A percentile compares a stretch with the other conserved stretches of the same genome.
phyloP scores from a whole-genome alignment of 2,888 invertebrate species.

The Chromoteleia sp. region DNA sequence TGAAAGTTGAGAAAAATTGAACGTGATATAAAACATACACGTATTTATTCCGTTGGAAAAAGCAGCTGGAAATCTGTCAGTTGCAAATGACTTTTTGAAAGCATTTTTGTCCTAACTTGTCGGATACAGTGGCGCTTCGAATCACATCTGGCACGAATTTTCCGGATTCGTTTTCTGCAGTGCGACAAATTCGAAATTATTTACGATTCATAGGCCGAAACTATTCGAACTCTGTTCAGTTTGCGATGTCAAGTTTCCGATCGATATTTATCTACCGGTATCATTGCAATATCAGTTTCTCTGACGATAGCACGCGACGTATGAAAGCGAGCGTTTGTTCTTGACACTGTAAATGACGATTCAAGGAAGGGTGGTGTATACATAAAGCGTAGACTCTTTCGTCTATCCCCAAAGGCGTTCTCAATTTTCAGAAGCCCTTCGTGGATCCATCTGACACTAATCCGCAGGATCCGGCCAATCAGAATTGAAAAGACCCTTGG shows the following conservation, averaged over 20 bases:
- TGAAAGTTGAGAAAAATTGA: slow-evolving; percentile 20
- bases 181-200: slow-evolving; percentile 51
- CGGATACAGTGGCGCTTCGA: slow-evolving; percentile 46
- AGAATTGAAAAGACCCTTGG: slow-evolving; percentile 71
- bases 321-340: slow-evolving; percentile 58
- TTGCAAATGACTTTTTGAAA: slow-evolving; percentile 59
- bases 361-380: slow-evolving; percentile 47
- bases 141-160: slow-evolving; percentile 51
- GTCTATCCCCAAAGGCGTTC: slow-evolving; percentile 58
- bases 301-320: slow-evolving; percentile 39
- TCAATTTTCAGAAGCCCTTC: slow-evolving; percentile 73
- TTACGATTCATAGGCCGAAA: slow-evolving; percentile 29
- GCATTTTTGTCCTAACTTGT: slow-evolving; percentile 56
- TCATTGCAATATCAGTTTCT: slow-evolving; percentile 51
- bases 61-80: slow-evolving; percentile 43
- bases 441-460: slow-evolving; percentile 74
- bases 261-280: slow-evolving; percentile 41
- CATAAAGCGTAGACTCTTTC: slow-evolving; percentile 42
- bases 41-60: slow-evolving; percentile 41
- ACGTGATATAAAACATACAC: not conserved
- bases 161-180: slow-evolving; percentile 35
- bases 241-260: slow-evolving; percentile 17
- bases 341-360: slow-evolving; percentile 65
- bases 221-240: slow-evolving; percentile 25
- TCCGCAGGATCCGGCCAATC: slow-evolving; percentile 75